Conservation (phyloP, 2,888 invertebrate genomes). For the Tachina lurida region DNA sequence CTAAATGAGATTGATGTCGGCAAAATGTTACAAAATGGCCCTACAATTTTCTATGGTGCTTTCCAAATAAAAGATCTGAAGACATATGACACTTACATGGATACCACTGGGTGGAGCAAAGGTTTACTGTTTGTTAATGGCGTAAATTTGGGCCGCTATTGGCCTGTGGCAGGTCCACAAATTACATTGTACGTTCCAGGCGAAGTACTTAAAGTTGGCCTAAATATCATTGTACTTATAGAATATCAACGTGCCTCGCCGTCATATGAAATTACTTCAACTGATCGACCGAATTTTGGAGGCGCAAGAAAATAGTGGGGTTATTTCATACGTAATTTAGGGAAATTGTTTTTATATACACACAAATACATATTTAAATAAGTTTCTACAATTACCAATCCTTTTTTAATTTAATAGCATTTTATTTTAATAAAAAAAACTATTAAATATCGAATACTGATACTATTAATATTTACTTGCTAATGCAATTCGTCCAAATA, state of each 20-base stretch:
- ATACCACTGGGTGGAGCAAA: constrained; percentile 92
- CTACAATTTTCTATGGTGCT: constrained; percentile 84
- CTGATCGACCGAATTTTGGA: constrained; percentile 81
- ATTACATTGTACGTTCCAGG: constrained; percentile 92
- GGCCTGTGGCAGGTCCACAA: constrained; percentile 91
- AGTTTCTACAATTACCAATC: background rate
- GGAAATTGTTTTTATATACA: background rate
- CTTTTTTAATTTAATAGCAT: constrained; percentile 31
- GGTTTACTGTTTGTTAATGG: constrained; percentile 93
- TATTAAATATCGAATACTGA: too few relatives aligned
- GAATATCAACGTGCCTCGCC: constrained; percentile 84
- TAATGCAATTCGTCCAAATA: too few relatives aligned
- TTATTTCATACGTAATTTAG: background rate
- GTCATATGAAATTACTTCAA: constrained; percentile 79
- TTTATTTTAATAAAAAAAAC: background rate
- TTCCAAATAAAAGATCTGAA: constrained; percentile 79
- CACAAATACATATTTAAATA: background rate
- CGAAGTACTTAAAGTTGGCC: constrained; percentile 85
- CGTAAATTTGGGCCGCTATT: constrained; percentile 93
- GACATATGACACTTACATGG: constrained; percentile 90
- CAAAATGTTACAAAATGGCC: constrained; percentile 82
- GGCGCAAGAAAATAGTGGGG: constrained; percentile 40
- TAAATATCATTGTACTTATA: constrained; percentile 85
- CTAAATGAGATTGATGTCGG: constrained; percentile 70
- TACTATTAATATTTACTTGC: too few relatives aligned